Evolutionary conservation across 2,113 vertebrate species (phyloP).

Genomic region (Ascaphus truei): DNA sequence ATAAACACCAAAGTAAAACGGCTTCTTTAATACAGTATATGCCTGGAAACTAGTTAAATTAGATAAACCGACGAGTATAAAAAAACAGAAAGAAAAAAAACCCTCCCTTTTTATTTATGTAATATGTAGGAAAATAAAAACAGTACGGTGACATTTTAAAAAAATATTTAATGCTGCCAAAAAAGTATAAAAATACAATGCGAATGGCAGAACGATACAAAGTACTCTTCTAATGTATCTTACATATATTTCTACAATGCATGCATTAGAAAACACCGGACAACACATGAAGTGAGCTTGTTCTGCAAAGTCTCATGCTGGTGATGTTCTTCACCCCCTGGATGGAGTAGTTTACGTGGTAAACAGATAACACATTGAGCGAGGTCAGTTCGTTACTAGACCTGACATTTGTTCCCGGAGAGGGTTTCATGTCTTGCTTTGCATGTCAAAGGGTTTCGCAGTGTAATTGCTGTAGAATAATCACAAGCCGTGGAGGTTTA

Average conservation of each 20-base stretch:
- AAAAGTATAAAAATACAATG: conserved; percentile 78
- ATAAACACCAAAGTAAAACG: too few relatives aligned
- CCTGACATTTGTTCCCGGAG: conserved; percentile 67
- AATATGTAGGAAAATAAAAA: conserved; percentile 50
- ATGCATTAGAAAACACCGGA: conserved; percentile 64
- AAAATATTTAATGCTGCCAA: conserved; percentile 86
- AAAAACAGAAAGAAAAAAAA: conserved; percentile 23
- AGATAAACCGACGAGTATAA: too few relatives aligned
- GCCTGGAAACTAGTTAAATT: too few relatives aligned
- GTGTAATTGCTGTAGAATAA: conserved; percentile 74
- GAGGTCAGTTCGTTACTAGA: conserved; percentile 62
- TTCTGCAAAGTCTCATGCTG: conserved; percentile 67
- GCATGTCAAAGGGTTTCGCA: conserved; percentile 70
- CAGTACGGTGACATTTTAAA: conserved; percentile 56
- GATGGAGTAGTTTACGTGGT: conserved; percentile 69
- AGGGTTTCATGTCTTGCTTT: conserved; percentile 66
- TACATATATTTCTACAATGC: conserved; percentile 68
- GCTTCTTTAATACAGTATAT: too few relatives aligned
- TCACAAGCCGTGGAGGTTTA: conserved; percentile 70
- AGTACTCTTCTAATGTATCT: conserved; percentile 66
- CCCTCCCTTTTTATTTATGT: conserved; percentile 46
- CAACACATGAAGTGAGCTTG: conserved; percentile 53
- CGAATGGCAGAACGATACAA: conserved; percentile 75
- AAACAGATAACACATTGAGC: conserved; percentile 71
- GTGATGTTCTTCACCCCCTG: conserved; percentile 69